Evolutionary conservation across 2,888 invertebrate species (phyloP).

Genomic region (Andrena praecox): DNA sequence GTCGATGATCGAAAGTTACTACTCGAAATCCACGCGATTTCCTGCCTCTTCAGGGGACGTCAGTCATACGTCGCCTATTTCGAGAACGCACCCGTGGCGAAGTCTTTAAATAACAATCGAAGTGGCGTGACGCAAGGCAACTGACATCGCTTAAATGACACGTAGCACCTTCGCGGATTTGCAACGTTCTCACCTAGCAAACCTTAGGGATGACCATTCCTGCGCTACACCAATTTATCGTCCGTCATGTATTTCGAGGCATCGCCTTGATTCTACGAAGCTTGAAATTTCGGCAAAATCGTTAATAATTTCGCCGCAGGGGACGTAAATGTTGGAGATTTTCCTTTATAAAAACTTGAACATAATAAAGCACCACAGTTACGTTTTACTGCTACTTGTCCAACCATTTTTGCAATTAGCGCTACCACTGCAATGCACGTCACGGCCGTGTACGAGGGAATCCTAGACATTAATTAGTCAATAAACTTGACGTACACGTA

Average conservation of each 20-base stretch:
- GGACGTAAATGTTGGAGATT: too few species aligned
- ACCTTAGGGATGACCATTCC: conserved; percentile 10
- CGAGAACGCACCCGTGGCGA: conserved; percentile 46
- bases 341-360: too few species aligned
- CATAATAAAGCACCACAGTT: too few species aligned
- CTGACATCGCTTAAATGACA: conserved; percentile 62
- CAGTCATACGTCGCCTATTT: conserved; percentile 57
- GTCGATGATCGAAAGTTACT: conserved; percentile 12
- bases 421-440: background rate
- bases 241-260: background rate
- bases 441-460: conserved; percentile 23
- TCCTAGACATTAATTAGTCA: conserved; percentile 63
- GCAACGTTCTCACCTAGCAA: conserved; percentile 2
- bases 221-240: background rate
- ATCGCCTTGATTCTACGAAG: background rate
- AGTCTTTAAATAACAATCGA: conserved; percentile 69
- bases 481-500: conserved; percentile 41
- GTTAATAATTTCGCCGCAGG: background rate
- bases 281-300: background rate
- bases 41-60: conserved; percentile 35
- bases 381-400: too few species aligned
- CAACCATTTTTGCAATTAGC: background rate
- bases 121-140: conserved; percentile 60
- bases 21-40: conserved; percentile 18
- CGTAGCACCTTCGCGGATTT: conserved; percentile 36